phyloP scores from a whole-genome alignment of 2,797 vertebrate genomes.

The Prunella strophiata region DNA sequence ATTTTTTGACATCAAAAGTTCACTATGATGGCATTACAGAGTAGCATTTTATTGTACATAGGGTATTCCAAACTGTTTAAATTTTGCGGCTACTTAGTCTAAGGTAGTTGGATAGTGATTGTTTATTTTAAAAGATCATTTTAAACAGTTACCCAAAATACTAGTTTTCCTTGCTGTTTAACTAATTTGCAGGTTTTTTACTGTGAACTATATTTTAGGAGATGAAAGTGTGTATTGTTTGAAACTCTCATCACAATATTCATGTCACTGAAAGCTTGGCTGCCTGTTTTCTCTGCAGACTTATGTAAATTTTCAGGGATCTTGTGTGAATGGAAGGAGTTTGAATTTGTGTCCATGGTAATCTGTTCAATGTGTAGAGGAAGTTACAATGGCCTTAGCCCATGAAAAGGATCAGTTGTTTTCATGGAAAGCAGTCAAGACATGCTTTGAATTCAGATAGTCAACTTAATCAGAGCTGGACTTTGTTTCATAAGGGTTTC shows the following conservation, averaged over 20 bases:
- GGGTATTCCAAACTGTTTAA: not conserved
- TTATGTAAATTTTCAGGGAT: constrained; percentile 72
- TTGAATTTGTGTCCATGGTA: constrained; percentile 84
- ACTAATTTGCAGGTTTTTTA: constrained; percentile 30
- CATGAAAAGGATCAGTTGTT: constrained; percentile 80
- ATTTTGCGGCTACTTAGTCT: not conserved
- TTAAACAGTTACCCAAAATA: not conserved
- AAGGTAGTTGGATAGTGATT: not conserved
- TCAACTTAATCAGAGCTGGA: constrained; percentile 70
- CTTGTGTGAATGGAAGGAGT: constrained; percentile 63
- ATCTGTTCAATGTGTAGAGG: constrained; percentile 77
- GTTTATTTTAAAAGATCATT: not conserved
- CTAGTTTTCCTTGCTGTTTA: not conserved
- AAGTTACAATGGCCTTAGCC: constrained; percentile 82
- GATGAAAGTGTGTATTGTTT: constrained; percentile 67
- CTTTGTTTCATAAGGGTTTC: constrained; percentile 52
- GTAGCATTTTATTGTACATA: not conserved
- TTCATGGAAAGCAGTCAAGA: constrained; percentile 81
- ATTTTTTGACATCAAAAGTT: not conserved
- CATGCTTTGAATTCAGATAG: constrained; percentile 84
- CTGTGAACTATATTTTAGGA: constrained; percentile 59
- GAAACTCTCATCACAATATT: constrained; percentile 57
- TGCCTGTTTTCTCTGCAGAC: constrained; percentile 57
- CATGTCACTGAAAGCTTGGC: constrained; percentile 58
- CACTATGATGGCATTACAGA: not conserved